Evolutionary conservation across 2,113 vertebrate genomes (phyloP).

Genomic region (Gymnarchus niloticus): DNA sequence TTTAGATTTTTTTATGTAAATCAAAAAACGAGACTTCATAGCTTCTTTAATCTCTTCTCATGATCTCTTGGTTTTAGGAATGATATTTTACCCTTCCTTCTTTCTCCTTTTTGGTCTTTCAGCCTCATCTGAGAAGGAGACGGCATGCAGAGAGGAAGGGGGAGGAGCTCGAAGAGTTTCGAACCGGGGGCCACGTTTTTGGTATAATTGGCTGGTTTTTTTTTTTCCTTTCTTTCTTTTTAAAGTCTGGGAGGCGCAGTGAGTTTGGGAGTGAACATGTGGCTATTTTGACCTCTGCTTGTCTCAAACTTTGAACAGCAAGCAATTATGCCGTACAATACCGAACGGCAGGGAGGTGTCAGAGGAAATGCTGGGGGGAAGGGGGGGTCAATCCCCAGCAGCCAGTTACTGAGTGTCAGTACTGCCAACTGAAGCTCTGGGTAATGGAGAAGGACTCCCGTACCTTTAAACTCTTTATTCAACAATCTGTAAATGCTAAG

Average conservation of each 20-base stretch:
- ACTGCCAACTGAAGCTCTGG: neutral
- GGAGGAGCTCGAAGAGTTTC: neutral
- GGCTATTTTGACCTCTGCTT: neutral
- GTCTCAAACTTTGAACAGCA: neutral
- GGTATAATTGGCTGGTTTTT: neutral
- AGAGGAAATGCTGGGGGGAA: neutral
- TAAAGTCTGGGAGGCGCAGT: too few relatives aligned
- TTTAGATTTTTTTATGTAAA: conserved; percentile 43
- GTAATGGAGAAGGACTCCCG: neutral
- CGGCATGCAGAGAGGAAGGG: neutral
- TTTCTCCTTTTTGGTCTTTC: conserved; percentile 11
- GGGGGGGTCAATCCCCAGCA: neutral
- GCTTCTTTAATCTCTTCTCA: conserved; percentile 4
- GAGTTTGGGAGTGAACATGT: neutral
- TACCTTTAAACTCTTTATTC: conserved; percentile 44
- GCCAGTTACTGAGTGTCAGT: neutral
- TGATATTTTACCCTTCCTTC: conserved; percentile 1
- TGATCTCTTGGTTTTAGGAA: conserved; percentile 25
- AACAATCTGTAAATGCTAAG: conserved; percentile 52
- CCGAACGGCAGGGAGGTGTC: neutral
- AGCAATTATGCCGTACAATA: neutral
- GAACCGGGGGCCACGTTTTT: neutral
- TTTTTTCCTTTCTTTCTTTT: neutral
- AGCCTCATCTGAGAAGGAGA: neutral
- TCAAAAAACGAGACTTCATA: conserved; percentile 31